phyloP scores from a whole-genome alignment of 2,888 invertebrate genomes.

The Lycophotia porphyrea region DNA sequence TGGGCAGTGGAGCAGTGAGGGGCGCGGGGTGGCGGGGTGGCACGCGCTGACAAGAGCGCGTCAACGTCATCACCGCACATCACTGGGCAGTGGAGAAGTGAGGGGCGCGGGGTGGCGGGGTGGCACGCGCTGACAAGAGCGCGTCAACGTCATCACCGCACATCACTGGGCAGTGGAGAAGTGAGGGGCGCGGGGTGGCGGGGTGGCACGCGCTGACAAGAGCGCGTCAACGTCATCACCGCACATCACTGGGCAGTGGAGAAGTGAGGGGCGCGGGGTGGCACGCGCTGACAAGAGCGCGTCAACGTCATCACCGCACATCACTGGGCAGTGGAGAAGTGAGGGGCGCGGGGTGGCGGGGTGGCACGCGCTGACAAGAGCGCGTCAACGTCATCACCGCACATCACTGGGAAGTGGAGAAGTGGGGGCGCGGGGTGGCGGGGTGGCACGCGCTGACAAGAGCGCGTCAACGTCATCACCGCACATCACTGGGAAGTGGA shows the following conservation, averaged over 20 bases:
- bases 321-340: not conserved
- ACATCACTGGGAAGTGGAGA: not conserved
- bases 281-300: not conserved
- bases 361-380: not conserved
- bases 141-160: too few relatives aligned
- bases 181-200: not conserved
- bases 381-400: too few relatives aligned
- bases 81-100: not conserved
- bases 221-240: not conserved
- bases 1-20: not conserved
- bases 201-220: not conserved
- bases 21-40: not conserved
- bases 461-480: not conserved
- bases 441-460: not conserved
- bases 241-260: not conserved
- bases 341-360: not conserved
- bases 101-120: not conserved
- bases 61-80: not conserved
- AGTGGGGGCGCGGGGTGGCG: not conserved
- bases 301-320: not conserved
- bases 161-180: not conserved
- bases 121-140: not conserved
- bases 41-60: not conserved
- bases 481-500: not conserved
- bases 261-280: not conserved